Base-by-base conservation (phyloP, 2,797 vertebrate species). In the Sebastolobus alascanus region DNA sequence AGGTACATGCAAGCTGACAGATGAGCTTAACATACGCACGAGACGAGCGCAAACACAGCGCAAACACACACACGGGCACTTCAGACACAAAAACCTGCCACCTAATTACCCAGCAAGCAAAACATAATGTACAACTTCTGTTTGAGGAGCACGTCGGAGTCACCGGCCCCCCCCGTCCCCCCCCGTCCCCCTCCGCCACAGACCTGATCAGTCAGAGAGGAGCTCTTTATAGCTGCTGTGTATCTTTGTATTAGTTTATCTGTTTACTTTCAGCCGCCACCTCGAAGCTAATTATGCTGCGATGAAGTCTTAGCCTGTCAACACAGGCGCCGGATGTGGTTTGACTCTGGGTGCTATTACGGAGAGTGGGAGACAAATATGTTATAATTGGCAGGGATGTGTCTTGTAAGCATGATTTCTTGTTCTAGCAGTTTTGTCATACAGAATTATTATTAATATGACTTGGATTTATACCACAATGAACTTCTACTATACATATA, bases 41-140 rank as follows among this genome's bases (percentile, higher is more conserved):
- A 73, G 73, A 75, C 46, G 37, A 46, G 43, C 16, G 43, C 43
- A 46, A 46, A 46, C 43, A 18, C 43, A 46, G 43, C 4, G 27
- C 20, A 61, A 66, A 74, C 37, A 71, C 73, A 71, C 73, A 50
- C 64, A 18, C 13, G 25, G 9, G 16, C n/a, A 38, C 74, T 78
- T 82, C 75, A 59, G 60, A 78, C 75, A 50, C 64, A 59, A 73
- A 71, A 70, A 80, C 13, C 77, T 84, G 79, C 58, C 60, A 52
- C 58, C 88, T 92, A 92, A 94, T 93, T 93, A 92, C 71, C 75
- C 77, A 56, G 89, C 80, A 72, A 75, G 85, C 64, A 25, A 84
- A 86, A 86, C 87, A 79, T 75, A 80, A 84, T 81, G 85, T 68
- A 60, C 50, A 78, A 77, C 46, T 73, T 81, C 77, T 84, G 81